A percentile compares a stretch with the other conserved stretches of the same genome.
Evolutionary conservation across 2,888 invertebrate genomes (phyloP).

Genomic region (Craniophora ligustri): DNA sequence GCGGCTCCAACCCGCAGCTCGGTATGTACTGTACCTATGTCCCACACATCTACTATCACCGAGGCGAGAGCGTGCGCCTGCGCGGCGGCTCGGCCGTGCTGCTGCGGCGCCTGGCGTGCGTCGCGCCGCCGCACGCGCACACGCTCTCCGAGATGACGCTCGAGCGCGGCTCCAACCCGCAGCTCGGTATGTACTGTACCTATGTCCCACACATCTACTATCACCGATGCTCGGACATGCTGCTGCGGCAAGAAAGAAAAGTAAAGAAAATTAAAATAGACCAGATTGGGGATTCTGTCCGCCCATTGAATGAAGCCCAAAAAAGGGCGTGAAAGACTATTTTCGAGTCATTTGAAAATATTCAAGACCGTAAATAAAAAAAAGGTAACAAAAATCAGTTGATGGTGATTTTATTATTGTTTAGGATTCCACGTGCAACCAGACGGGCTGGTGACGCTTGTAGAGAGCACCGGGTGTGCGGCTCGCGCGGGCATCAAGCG

Average conservation of each 20-base stretch:
- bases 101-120: constrained; percentile 93
- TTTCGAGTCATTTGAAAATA: too few relatives aligned
- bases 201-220: too few relatives aligned
- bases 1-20: constrained; percentile 95
- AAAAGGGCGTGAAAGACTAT: too few relatives aligned
- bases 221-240: neutral
- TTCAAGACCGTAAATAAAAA: too few relatives aligned
- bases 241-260: too few relatives aligned
- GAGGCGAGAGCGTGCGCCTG: constrained; percentile 96
- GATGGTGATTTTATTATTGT: neutral
- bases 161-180: constrained; percentile 94
- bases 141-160: constrained; percentile 93
- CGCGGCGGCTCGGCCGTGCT: constrained; percentile 94
- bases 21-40: constrained; percentile 71
- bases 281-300: too few relatives aligned
- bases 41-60: constrained; percentile 96
- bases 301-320: too few relatives aligned
- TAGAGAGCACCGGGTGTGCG: constrained; percentile 91
- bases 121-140: constrained; percentile 92
- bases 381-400: neutral
- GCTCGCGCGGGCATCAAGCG: constrained; percentile 96
- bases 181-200: constrained; percentile 89
- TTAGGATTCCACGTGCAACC: constrained; percentile 96
- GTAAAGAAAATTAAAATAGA: too few relatives aligned
- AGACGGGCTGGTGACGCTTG: constrained; percentile 97